Evolutionary conservation across 1,140 invertebrate genomes (phyloP).

Genomic region (Drosophila gunungcola): DNA sequence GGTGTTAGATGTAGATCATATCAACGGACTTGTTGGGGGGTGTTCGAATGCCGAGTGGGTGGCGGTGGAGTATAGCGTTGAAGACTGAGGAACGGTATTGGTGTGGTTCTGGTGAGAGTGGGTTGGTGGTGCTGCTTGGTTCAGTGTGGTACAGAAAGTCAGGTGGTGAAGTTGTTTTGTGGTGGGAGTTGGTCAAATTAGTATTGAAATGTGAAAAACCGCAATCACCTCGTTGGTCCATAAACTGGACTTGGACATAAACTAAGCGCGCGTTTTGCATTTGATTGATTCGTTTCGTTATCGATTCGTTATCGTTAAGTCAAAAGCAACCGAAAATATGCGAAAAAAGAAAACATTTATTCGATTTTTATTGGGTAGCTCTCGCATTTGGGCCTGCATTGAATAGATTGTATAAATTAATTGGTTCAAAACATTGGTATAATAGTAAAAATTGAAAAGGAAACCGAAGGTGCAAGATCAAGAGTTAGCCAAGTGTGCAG

Average conservation of each 20-base stretch:
- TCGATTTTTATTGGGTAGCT: slow-evolving; percentile 39
- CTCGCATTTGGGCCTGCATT: slow-evolving; percentile 55
- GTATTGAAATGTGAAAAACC: slow-evolving; percentile 62
- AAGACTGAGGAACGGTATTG: slow-evolving; percentile 43
- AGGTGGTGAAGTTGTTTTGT: slow-evolving; percentile 35
- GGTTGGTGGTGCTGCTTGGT: slow-evolving; percentile 21
- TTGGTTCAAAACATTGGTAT: slow-evolving; percentile 42
- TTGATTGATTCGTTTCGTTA: slow-evolving; percentile 42
- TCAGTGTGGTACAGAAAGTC: slow-evolving; percentile 36
- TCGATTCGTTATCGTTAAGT: slow-evolving; percentile 60
- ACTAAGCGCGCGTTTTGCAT: slow-evolving; percentile 79
- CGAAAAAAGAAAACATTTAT: slow-evolving; percentile 65
- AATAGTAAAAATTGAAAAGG: slow-evolving; percentile 44
- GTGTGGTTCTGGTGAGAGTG: slow-evolving; percentile 34
- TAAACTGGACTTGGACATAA: slow-evolving; percentile 85
- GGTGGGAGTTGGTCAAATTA: slow-evolving; percentile 41
- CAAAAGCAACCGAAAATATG: slow-evolving; percentile 81
- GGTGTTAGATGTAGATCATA: slow-evolving; percentile 16
- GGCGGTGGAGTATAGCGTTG: slow-evolving; percentile 13
- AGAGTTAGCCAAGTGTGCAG: slow-evolving; percentile 67
- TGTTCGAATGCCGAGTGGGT: slow-evolving; percentile 13
- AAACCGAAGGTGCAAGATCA: slow-evolving; percentile 61
- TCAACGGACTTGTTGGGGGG: slow-evolving; percentile 14
- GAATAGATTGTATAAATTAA: slow-evolving; percentile 57
- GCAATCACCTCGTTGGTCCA: slow-evolving; percentile 84